These are phyloP conservation scores for Nothoprocta pentlandii DNA, from an alignment of 2,113 vertebrate species.

Conservation along the genomic window DNA sequence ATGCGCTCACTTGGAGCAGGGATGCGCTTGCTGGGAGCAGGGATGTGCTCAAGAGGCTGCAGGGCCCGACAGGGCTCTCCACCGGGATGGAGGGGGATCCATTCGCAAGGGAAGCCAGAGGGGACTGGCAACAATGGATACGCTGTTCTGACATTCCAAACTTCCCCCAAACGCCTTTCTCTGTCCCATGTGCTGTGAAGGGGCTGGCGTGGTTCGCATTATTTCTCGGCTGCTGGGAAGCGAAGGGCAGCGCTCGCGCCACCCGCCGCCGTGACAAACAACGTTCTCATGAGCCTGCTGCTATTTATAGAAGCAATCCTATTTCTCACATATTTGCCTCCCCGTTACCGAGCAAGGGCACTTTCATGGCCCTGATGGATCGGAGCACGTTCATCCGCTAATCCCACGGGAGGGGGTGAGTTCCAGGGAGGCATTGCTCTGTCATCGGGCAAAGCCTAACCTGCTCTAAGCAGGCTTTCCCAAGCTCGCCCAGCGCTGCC, in stretches of 20 bases:
- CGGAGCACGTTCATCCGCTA: neutral
- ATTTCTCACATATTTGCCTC: constrained; percentile 68
- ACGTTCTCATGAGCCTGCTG: constrained; percentile 44
- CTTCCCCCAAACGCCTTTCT: constrained; percentile 48
- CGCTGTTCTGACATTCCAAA: constrained; percentile 48
- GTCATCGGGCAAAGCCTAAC: neutral
- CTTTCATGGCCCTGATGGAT: constrained; percentile 48
- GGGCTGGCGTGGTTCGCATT: neutral
- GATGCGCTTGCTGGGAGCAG: neutral
- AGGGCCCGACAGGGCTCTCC: neutral
- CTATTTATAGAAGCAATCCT: constrained; percentile 70
- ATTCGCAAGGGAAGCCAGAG: neutral
- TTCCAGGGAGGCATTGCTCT: neutral
- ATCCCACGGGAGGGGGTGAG: constrained; percentile 17
- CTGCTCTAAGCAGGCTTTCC: neutral
- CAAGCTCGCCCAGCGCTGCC: accelerated
- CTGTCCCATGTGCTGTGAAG: constrained; percentile 25
- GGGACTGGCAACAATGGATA: constrained; percentile 40
- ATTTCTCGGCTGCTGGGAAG: constrained; percentile 11
- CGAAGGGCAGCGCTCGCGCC: constrained; percentile 48
- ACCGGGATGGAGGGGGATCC: no score
- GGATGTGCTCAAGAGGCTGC: neutral
- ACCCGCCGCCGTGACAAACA: constrained; percentile 35
- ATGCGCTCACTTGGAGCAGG: neutral
- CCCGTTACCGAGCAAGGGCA: constrained; percentile 53